Base-by-base conservation (phyloP, 23 tunicate genomes). In the Ascidia mentula region DNA sequence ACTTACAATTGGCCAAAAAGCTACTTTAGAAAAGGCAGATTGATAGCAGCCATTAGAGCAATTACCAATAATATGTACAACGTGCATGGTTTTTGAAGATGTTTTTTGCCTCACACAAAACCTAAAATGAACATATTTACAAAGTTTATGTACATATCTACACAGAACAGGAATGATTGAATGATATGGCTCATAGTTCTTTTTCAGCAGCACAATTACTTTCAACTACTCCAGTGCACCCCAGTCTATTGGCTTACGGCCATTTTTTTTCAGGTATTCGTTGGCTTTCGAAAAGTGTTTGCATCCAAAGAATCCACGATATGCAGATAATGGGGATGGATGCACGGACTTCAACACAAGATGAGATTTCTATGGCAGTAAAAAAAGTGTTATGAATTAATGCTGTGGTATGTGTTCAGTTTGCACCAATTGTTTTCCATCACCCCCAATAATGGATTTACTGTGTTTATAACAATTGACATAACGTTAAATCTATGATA, bases 271-370 rank as follows among this genome's bases (percentile, higher is more conserved):
- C 40, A 96, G 61, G 45, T 87, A 80, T 69, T 79, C 69, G 42
- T 96, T 96, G 6, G 96, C 94, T 87, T 91, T 80, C 0, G 97
- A 87, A 38, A 96, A 96, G 77, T 96, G 99, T 60, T 81, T 72
- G 81, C 99, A 96, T 18, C 97, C 99, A 46, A 96, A 88, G 38
- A 87, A 96, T 59, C 99, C 99, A n/a, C 91, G 76, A 71, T 96
- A 70, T 28, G 97, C 95, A 18, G 99, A 88, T 37, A 87, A 74
- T 45, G 98, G 91, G 20, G 86, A 81, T 31, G 91, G 91, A 34
- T 93, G 98, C 40, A 84, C 93, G 12, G 80, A 61, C 71, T 75
- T 75, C 0, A 93, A 59, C 20, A 93, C 89, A 20, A 72, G 89
- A 59, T 93, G 98, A 0, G 46, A 40, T 40, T 84, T 84, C 98